Percentiles rank a stretch among this genome's conserved stretches.
Conservation (phyloP, 2,113 vertebrate species). For the Cyprinodon variegatus region DNA sequence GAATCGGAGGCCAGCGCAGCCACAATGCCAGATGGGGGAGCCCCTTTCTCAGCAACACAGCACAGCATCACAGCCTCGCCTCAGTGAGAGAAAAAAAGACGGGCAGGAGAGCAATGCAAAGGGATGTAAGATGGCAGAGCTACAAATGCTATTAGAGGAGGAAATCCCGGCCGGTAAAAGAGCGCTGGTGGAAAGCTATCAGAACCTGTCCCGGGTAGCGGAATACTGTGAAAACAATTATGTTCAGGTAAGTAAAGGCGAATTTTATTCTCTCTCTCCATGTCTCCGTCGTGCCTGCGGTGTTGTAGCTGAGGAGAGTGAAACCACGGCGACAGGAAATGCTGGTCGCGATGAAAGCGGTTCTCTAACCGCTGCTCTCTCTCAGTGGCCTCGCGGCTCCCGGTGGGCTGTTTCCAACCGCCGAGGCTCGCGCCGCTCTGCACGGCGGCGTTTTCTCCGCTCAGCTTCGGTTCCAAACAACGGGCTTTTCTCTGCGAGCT, state of each 20-base stretch:
- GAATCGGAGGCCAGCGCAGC: conserved; percentile 83
- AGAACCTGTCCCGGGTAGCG: conserved; percentile 95
- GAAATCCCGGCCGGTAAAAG: conserved; percentile 97
- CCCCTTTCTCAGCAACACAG: conserved; percentile 68
- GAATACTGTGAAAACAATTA: conserved; percentile 99
- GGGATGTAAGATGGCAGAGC: conserved; percentile 99
- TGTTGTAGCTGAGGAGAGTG: conserved; percentile 47
- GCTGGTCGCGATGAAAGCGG: conserved; percentile 52
- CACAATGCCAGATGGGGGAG: conserved; percentile 89
- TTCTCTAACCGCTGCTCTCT: conserved; percentile 41
- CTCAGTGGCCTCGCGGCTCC: conserved; percentile 9
- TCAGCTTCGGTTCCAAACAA: conserved; percentile 15
- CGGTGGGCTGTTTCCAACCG: neutral
- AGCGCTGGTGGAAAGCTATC: conserved; percentile 96
- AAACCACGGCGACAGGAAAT: conserved; percentile 71
- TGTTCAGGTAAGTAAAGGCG: conserved; percentile 88
- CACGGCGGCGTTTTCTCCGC: conserved; percentile 2
- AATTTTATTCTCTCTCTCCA: neutral
- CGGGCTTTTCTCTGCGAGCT: conserved; percentile 15
- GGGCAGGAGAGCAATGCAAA: conserved; percentile 84
- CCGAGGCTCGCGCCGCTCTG: conserved; percentile 1
- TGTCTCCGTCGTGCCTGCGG: conserved; percentile 53
- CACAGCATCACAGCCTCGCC: conserved; percentile 73
- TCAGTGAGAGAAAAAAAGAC: conserved; percentile 80
- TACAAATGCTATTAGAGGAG: conserved; percentile 99